Percentiles rank a stretch among this genome's conserved stretches.
Evolutionary conservation across 2,888 invertebrate genomes (phyloP).

Genomic region (Pasiphila rectangulata): DNA sequence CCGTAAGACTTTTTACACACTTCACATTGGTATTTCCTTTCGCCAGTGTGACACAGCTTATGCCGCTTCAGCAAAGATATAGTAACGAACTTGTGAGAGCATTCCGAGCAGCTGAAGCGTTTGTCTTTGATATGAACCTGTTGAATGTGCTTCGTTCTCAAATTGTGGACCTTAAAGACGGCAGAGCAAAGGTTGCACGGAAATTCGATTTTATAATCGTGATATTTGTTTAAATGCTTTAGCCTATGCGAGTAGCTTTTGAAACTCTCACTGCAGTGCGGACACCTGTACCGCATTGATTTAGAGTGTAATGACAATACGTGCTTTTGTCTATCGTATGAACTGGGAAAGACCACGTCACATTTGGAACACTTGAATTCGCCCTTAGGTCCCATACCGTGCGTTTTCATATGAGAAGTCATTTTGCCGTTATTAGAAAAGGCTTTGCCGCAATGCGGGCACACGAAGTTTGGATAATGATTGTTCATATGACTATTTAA

Average conservation of each 20-base stretch:
- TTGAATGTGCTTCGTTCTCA: constrained; percentile 58
- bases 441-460: constrained; percentile 65
- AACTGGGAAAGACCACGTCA: constrained; percentile 49
- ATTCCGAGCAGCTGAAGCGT: constrained; percentile 52
- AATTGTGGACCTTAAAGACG: constrained; percentile 53
- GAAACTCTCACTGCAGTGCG: constrained; percentile 58
- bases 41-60: constrained; percentile 56
- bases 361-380: constrained; percentile 60
- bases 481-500: constrained; percentile 65
- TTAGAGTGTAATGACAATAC: constrained; percentile 46
- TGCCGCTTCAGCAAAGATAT: constrained; percentile 53
- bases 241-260: constrained; percentile 56
- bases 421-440: constrained; percentile 24
- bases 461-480: constrained; percentile 68
- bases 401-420: constrained; percentile 21
- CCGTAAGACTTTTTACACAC: constrained; percentile 43
- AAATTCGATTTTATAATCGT: constrained; percentile 59
- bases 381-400: constrained; percentile 14
- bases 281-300: constrained; percentile 39
- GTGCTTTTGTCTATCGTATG: constrained; percentile 52
- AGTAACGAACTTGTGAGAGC: constrained; percentile 58
- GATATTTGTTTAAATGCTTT: constrained; percentile 52
- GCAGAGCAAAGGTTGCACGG: constrained; percentile 62
- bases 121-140: constrained; percentile 61
- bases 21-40: constrained; percentile 44